Conservation (phyloP, 2,888 invertebrate genomes). For the Boloria euphrosyne region DNA sequence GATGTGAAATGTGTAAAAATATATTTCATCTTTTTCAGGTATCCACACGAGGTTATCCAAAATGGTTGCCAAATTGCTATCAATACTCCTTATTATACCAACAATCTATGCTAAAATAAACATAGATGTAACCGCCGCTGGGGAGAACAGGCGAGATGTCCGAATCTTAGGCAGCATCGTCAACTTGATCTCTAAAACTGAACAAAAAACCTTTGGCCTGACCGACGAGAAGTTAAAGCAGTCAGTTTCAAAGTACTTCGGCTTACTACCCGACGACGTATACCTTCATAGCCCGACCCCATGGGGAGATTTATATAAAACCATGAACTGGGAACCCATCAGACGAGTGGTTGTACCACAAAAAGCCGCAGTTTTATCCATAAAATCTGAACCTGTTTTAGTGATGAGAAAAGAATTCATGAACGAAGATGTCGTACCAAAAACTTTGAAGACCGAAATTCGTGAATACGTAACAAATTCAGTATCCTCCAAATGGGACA, state of each 20-base stretch:
- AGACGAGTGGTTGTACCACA: slow-evolving; percentile 47
- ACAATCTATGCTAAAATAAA: slow-evolving; percentile 48
- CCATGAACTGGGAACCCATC: slow-evolving; percentile 52
- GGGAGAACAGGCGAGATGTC: slow-evolving; percentile 39
- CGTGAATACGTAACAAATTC: slow-evolving; percentile 46
- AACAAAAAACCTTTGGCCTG: slow-evolving; percentile 48
- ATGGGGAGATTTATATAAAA: slow-evolving; percentile 55
- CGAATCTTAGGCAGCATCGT: slow-evolving; percentile 44
- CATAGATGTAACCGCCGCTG: slow-evolving; percentile 46
- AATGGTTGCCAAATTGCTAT: slow-evolving; percentile 38
- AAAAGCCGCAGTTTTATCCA: slow-evolving; percentile 41
- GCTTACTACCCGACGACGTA: slow-evolving; percentile 46
- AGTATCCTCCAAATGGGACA: slow-evolving; percentile 46
- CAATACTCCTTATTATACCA: slow-evolving; percentile 43
- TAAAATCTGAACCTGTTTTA: slow-evolving; percentile 41
- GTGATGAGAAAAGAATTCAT: slow-evolving; percentile 42
- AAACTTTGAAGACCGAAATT: slow-evolving; percentile 45
- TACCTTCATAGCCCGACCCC: slow-evolving; percentile 54
- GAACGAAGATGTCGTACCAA: slow-evolving; percentile 44
- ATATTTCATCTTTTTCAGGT: not conserved
- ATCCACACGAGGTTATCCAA: slow-evolving; percentile 21
- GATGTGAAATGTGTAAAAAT: too few relatives aligned
- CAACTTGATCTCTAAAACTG: slow-evolving; percentile 48
- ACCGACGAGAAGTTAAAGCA: slow-evolving; percentile 48
- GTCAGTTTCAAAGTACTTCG: slow-evolving; percentile 45